Evolutionary conservation across 2,113 vertebrate genomes (phyloP).

Genomic region (Ophiodon elongatus): DNA sequence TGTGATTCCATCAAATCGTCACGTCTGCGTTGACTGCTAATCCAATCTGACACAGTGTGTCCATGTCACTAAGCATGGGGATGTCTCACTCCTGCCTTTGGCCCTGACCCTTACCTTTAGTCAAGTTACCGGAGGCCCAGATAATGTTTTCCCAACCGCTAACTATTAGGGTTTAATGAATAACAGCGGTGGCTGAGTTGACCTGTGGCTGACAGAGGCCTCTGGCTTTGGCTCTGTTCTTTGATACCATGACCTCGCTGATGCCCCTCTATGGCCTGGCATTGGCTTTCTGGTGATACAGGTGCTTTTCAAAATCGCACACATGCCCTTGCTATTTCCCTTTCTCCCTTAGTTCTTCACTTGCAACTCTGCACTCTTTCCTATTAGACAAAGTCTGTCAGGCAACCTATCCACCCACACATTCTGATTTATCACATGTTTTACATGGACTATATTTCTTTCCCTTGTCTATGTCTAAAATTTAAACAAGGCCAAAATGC

Average conservation of each 20-base stretch:
- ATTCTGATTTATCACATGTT: constrained; percentile 9
- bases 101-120: constrained; percentile 69
- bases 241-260: constrained; percentile 67
- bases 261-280: constrained; percentile 48
- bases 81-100: constrained; percentile 18
- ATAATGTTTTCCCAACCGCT: constrained; percentile 76
- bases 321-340: constrained; percentile 26
- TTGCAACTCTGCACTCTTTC: background rate
- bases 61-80: constrained; percentile 22
- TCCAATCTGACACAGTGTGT: constrained; percentile 43
- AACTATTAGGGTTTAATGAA: constrained; percentile 80
- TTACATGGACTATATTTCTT: constrained; percentile 6
- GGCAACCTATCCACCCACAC: constrained; percentile 12
- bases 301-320: constrained; percentile 52
- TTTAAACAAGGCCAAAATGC: background rate
- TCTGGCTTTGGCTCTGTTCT: constrained; percentile 48
- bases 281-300: constrained; percentile 50
- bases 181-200: constrained; percentile 68
- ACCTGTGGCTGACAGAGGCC: constrained; percentile 60
- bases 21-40: constrained; percentile 46
- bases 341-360: background rate
- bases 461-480: background rate
- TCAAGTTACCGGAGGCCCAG: constrained; percentile 58
- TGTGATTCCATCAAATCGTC: constrained; percentile 60
- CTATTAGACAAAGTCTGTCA: background rate